phyloP scores from a whole-genome alignment of 2,888 invertebrate species.

The Acheta domesticus region DNA sequence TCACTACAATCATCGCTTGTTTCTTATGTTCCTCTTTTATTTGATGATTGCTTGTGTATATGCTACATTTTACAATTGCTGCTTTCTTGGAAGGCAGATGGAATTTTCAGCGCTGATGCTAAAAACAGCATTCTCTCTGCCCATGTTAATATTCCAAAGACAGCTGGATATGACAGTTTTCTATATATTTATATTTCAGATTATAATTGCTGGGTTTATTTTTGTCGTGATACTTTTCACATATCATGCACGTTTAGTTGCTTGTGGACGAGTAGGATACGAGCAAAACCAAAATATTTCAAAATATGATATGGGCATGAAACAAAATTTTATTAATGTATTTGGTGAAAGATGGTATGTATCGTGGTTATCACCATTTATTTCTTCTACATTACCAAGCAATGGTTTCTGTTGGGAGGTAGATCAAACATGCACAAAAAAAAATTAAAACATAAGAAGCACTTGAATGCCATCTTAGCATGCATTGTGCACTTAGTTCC shows the following conservation, averaged over 20 bases:
- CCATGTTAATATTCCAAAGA: slow-evolving; percentile 60
- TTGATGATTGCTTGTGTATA: slow-evolving; percentile 68
- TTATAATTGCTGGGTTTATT: slow-evolving; percentile 63
- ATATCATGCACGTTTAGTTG: slow-evolving; percentile 67
- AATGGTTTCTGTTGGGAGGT: slow-evolving; percentile 62
- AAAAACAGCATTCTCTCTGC: slow-evolving; percentile 71
- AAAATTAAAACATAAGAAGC: too few species aligned
- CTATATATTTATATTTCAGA: slow-evolving; percentile 66
- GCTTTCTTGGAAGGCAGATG: slow-evolving; percentile 61
- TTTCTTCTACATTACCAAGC: slow-evolving; percentile 70
- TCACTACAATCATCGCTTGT: slow-evolving; percentile 81
- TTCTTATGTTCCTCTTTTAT: slow-evolving; percentile 72
- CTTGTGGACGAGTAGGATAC: slow-evolving; percentile 70
- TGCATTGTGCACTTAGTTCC: too few species aligned
- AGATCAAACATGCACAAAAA: slow-evolving; percentile 19
- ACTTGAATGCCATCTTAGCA: too few species aligned
- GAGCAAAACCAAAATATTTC: slow-evolving; percentile 62
- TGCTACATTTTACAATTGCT: slow-evolving; percentile 66
- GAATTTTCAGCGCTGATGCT: slow-evolving; percentile 50
- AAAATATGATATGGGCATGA: slow-evolving; percentile 69
- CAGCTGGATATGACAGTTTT: slow-evolving; percentile 64
- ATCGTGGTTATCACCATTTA: slow-evolving; percentile 75
- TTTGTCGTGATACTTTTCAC: slow-evolving; percentile 65
- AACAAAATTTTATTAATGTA: slow-evolving; percentile 67
- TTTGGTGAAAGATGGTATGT: slow-evolving; percentile 78